These are phyloP conservation scores for Pontoporia blainvillei DNA, from an alignment of 2,113 vertebrate species.

Conservation along the genomic window DNA sequence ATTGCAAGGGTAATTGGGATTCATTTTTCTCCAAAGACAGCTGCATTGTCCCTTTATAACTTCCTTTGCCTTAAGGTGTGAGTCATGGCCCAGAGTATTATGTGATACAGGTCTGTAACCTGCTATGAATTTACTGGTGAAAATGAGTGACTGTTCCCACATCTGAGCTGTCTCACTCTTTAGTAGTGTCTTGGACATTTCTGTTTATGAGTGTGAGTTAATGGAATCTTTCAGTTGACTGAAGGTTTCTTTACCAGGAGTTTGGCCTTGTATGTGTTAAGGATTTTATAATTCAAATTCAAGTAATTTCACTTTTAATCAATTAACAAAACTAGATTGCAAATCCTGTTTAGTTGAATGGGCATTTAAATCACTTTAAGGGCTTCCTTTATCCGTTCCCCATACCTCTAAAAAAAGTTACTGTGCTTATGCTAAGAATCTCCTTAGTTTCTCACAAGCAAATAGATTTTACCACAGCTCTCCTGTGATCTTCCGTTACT, in stretches of 20 bases:
- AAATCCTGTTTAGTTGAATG: background rate
- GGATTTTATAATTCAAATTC: slow-evolving; percentile 6
- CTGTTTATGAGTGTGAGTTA: background rate
- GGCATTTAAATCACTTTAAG: background rate
- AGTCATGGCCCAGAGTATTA: background rate
- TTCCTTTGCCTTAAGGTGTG: background rate
- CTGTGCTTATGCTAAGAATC: background rate
- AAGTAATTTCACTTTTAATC: background rate
- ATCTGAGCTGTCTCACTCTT: background rate
- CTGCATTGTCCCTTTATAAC: background rate
- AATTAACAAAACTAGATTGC: background rate
- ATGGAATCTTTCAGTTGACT: background rate
- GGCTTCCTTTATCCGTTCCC: background rate
- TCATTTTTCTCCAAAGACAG: background rate
- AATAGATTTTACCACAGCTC: background rate
- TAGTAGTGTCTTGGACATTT: background rate
- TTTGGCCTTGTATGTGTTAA: background rate
- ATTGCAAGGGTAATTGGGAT: background rate
- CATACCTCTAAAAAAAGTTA: background rate
- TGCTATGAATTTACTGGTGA: background rate
- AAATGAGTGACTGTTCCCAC: background rate
- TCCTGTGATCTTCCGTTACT: background rate
- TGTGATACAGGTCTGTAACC: background rate
- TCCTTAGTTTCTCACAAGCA: background rate
- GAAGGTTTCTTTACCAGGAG: background rate